A percentile compares a stretch with the other conserved stretches of the same genome.
Evolutionary conservation across 2,113 vertebrate species (phyloP).

Genomic region (Scolopax mira): DNA sequence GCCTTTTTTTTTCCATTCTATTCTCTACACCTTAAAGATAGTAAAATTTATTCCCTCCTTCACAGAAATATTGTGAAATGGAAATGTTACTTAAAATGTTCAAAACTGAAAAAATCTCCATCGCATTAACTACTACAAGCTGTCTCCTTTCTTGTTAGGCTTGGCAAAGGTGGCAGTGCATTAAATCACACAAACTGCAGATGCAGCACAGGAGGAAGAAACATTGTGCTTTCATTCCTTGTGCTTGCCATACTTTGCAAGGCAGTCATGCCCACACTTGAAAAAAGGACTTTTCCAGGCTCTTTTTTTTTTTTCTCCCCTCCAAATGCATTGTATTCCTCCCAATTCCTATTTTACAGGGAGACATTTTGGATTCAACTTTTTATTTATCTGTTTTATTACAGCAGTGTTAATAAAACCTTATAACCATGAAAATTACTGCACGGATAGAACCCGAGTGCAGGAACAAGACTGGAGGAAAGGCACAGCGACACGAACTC

Average conservation of each 20-base stretch:
- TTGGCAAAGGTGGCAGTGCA: background rate
- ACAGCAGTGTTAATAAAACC: slow-evolving; percentile 37
- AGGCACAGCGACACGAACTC: background rate
- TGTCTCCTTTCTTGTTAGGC: background rate
- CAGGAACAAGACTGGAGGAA: background rate
- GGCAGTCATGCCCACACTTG: too few species aligned
- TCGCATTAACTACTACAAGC: background rate
- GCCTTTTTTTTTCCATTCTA: background rate
- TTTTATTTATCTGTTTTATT: background rate
- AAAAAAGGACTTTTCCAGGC: background rate
- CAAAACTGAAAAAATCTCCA: background rate
- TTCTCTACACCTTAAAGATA: background rate
- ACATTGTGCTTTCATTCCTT: background rate
- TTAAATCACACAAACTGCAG: background rate
- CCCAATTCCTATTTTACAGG: background rate
- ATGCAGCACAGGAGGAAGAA: fast-evolving
- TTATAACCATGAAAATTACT: background rate
- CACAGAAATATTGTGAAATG: background rate
- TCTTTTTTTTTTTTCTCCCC: background rate
- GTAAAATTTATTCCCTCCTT: background rate
- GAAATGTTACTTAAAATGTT: background rate
- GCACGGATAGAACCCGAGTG: fast-evolving
- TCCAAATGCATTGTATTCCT: background rate
- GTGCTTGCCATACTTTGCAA: background rate
- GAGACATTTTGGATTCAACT: background rate